Evolutionary conservation across 2,797 vertebrate species (phyloP).

Genomic region (Zalophus californianus): DNA sequence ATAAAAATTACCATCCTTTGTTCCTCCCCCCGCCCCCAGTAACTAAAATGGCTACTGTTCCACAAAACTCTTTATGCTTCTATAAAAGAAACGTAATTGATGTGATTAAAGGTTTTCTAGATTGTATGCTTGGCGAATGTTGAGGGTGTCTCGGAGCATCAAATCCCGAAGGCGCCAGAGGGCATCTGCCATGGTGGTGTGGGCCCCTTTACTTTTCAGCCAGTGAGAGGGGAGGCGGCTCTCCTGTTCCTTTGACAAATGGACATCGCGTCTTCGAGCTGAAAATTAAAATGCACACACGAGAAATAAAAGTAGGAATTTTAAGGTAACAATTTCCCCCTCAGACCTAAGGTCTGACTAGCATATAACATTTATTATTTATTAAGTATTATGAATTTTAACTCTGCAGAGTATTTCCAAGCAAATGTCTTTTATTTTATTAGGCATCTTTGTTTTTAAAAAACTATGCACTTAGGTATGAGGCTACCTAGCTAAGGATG

Average conservation of each 20-base stretch:
- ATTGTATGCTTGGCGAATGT: slow-evolving; percentile 96
- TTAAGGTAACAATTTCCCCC: slow-evolving; percentile 47
- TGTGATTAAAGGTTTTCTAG: slow-evolving; percentile 90
- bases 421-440: slow-evolving; percentile 39
- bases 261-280: slow-evolving; percentile 96
- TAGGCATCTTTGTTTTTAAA: slow-evolving; percentile 25
- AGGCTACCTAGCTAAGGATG: background rate
- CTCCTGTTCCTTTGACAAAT: slow-evolving; percentile 98
- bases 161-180: slow-evolving; percentile 98
- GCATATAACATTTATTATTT: slow-evolving; percentile 48
- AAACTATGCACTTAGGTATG: background rate
- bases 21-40: slow-evolving; percentile 84
- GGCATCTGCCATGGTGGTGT: slow-evolving; percentile 98
- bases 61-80: slow-evolving; percentile 83
- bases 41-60: slow-evolving; percentile 89
- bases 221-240: slow-evolving; percentile 98
- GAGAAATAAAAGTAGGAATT: slow-evolving; percentile 36
- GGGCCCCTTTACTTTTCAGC: slow-evolving; percentile 99
- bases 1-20: slow-evolving; percentile 90
- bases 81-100: slow-evolving; percentile 81
- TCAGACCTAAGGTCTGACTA: background rate
- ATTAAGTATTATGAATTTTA: background rate
- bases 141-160: slow-evolving; percentile 98
- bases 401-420: slow-evolving; percentile 13
- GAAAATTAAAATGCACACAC: slow-evolving; percentile 59